Conservation (phyloP, 64 coral and sea anemone species). For the Astreopora myriophthalma region DNA sequence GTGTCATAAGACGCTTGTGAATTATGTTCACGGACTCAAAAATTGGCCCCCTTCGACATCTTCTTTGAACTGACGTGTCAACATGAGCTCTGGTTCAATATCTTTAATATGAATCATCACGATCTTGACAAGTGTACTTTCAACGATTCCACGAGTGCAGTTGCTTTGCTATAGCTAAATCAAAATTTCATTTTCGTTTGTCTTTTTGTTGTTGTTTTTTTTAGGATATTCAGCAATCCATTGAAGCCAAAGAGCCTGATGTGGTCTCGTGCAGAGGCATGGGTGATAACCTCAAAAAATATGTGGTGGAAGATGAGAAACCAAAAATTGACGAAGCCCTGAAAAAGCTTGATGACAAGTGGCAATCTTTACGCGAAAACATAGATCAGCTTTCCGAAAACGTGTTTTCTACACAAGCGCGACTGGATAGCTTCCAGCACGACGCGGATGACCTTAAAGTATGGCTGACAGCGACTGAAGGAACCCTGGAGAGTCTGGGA, state of each 20-base stretch:
- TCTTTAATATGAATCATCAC: too few relatives aligned
- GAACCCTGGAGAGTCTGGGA: conserved; percentile 41
- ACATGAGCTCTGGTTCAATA: too few relatives aligned
- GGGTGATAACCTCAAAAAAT: conserved; percentile 70
- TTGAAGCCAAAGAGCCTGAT: conserved; percentile 78
- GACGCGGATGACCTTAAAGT: conserved; percentile 61
- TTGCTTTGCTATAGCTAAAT: too few relatives aligned
- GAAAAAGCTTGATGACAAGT: conserved; percentile 71
- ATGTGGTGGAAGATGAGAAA: conserved; percentile 62
- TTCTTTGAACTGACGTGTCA: too few relatives aligned
- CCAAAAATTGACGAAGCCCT: conserved; percentile 60
- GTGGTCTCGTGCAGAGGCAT: conserved; percentile 58
- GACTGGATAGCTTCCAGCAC: conserved; percentile 70
- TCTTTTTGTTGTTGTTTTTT: not conserved
- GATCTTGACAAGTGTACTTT: too few relatives aligned
- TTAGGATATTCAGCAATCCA: conserved; percentile 87
- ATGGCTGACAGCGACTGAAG: conserved; percentile 77
- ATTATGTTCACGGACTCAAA: too few relatives aligned
- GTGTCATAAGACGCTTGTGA: too few relatives aligned
- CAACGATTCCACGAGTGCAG: too few relatives aligned
- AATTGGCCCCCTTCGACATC: too few relatives aligned
- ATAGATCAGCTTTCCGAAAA: conserved; percentile 71
- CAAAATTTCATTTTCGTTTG: not conserved
- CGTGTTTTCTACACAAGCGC: conserved; percentile 80
- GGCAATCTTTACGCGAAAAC: conserved; percentile 57